Percentiles rank a stretch among this genome's conserved stretches.
phyloP scores from a whole-genome alignment of 2,113 vertebrate genomes.

The Alligator mississippiensis region DNA sequence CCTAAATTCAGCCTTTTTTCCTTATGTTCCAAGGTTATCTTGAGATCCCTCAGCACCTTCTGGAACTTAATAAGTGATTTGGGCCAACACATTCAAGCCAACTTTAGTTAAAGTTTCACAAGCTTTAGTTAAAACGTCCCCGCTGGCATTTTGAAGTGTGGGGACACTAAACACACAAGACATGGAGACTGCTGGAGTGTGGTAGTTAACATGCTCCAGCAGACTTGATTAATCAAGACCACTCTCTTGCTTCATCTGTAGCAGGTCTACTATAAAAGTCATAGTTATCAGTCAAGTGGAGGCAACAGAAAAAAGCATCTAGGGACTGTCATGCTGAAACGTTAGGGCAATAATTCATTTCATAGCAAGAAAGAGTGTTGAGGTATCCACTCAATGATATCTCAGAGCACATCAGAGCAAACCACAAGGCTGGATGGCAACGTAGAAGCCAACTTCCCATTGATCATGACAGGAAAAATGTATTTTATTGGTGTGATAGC shows the following conservation, averaged over 20 bases:
- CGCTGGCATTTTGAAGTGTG: too few relatives aligned
- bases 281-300: background rate
- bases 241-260: background rate
- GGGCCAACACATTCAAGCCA: background rate
- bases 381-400: background rate
- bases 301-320: background rate
- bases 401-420: background rate
- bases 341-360: background rate
- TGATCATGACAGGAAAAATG: background rate
- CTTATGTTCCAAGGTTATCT: background rate
- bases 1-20: too few relatives aligned
- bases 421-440: background rate
- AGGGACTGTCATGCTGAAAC: background rate
- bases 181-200: too few relatives aligned
- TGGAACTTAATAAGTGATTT: background rate
- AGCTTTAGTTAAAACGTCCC: too few relatives aligned
- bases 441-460: background rate
- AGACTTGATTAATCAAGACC: background rate
- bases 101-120: too few relatives aligned
- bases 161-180: too few relatives aligned
- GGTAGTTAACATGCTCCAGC: too few relatives aligned
- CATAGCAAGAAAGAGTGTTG: background rate
- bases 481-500: background rate
- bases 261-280: background rate
- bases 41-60: background rate